Evolutionary conservation across 2,797 vertebrate genomes (phyloP).

Genomic region (Anniella stebbinsi): DNA sequence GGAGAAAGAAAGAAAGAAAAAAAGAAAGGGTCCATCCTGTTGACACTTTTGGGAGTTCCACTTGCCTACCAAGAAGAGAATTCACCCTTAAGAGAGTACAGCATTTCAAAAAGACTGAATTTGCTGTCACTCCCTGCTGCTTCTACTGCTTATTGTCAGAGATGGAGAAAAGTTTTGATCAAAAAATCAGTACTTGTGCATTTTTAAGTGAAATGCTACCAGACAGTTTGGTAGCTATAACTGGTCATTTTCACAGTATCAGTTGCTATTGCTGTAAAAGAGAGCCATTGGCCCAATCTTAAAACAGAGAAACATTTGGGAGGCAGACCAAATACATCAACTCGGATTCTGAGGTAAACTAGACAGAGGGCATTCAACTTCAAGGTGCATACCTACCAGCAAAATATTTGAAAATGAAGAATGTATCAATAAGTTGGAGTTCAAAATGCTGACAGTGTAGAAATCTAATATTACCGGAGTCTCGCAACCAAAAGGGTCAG

Average conservation of each 20-base stretch:
- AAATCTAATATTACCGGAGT: neutral
- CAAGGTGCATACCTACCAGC: neutral
- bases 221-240: slow-evolving; percentile 62
- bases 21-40: neutral
- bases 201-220: slow-evolving; percentile 63
- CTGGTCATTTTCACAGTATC: slow-evolving; percentile 48
- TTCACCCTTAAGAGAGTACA: slow-evolving; percentile 9
- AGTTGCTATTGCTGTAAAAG: slow-evolving; percentile 42
- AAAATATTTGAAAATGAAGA: slow-evolving; percentile 29
- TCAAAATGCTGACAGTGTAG: slow-evolving; percentile 22
- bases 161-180: slow-evolving; percentile 65
- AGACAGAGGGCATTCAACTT: neutral
- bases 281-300: slow-evolving; percentile 15
- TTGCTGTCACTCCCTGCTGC: slow-evolving; percentile 44
- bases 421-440: neutral
- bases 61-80: rapidly evolving
- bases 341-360: neutral
- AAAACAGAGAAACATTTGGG: slow-evolving; percentile 18
- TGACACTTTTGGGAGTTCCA: neutral
- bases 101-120: slow-evolving; percentile 41
- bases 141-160: slow-evolving; percentile 58
- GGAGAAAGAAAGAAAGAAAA: neutral
- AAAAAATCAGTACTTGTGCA: slow-evolving; percentile 63
- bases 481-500: neutral
- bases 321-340: slow-evolving; percentile 18